Conservation (phyloP, 2,797 vertebrate genomes). For the Silurus lanzhouensis region DNA sequence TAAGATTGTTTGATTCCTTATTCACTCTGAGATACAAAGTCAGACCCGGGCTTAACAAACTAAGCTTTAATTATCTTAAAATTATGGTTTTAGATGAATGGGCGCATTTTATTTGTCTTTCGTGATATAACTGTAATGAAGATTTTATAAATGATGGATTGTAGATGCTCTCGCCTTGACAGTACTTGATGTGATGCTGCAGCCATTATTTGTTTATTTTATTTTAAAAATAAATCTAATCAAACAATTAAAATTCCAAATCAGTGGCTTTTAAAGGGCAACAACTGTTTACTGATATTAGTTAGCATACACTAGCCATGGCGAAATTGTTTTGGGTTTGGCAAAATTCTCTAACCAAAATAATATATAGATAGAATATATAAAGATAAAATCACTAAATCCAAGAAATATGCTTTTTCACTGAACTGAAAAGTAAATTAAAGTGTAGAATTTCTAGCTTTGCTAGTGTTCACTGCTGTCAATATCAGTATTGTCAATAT, state of each 20-base stretch:
- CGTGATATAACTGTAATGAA: background rate
- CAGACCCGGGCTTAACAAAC: background rate
- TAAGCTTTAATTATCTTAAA: background rate
- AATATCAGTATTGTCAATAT: background rate
- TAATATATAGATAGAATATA: background rate
- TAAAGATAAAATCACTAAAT: background rate
- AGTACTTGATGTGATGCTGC: background rate
- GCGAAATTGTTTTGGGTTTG: background rate
- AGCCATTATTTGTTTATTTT: background rate
- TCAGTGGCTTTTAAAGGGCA: background rate
- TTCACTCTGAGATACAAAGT: background rate
- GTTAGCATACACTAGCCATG: background rate
- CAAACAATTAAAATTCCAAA: too few relatives aligned
- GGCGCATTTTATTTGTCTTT: background rate
- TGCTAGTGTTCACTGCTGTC: background rate
- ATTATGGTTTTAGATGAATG: too few relatives aligned
- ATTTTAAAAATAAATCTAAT: too few relatives aligned
- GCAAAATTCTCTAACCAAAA: background rate
- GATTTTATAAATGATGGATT: background rate
- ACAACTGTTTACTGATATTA: background rate
- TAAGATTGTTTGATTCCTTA: background rate
- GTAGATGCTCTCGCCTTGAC: background rate
- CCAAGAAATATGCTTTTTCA: background rate
- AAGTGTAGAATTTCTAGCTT: background rate
- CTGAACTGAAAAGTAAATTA: background rate